These are phyloP conservation scores for Sitophilus oryzae DNA, from an alignment of 1,140 invertebrate species.

Conservation along the genomic window DNA sequence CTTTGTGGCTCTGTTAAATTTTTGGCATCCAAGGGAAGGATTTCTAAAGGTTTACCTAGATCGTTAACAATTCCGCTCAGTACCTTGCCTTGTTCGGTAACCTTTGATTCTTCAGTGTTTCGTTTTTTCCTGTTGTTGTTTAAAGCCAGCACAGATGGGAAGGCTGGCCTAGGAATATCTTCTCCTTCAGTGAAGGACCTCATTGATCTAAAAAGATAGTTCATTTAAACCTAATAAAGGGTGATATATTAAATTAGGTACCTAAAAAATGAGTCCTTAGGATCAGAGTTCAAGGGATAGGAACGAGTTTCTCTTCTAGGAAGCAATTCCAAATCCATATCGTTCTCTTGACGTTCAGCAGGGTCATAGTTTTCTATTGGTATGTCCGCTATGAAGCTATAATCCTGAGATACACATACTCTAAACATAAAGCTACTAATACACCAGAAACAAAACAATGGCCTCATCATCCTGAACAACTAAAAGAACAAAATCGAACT, in stretches of 20 bases:
- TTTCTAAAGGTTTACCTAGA: slow-evolving; percentile 30
- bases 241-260: slow-evolving; percentile 11
- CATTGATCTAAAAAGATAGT: slow-evolving; percentile 9
- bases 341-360: slow-evolving; percentile 19
- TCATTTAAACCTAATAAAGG: too few relatives aligned
- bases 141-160: neutral
- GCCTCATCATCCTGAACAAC: too few relatives aligned
- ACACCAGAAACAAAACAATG: neutral
- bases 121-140: slow-evolving; percentile 4
- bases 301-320: slow-evolving; percentile 8
- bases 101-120: neutral
- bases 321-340: slow-evolving; percentile 24
- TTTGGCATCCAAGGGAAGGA: slow-evolving; percentile 18
- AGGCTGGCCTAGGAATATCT: slow-evolving; percentile 4
- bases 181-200: slow-evolving; percentile 19
- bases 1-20: slow-evolving; percentile 18
- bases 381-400: slow-evolving; percentile 21
- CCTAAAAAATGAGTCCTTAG: slow-evolving; percentile 29
- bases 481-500: too few relatives aligned
- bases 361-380: slow-evolving; percentile 24
- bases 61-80: slow-evolving; percentile 8
- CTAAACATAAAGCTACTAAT: slow-evolving; percentile 9
- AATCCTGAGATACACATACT: slow-evolving; percentile 10
- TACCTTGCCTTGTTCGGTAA: neutral
- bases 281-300: slow-evolving; percentile 17